Evolutionary conservation across 92 coral and sea anemone species (phyloP), one percentile per base, ranked within the genome.

Genomic region (Muricea muricata): DNA sequence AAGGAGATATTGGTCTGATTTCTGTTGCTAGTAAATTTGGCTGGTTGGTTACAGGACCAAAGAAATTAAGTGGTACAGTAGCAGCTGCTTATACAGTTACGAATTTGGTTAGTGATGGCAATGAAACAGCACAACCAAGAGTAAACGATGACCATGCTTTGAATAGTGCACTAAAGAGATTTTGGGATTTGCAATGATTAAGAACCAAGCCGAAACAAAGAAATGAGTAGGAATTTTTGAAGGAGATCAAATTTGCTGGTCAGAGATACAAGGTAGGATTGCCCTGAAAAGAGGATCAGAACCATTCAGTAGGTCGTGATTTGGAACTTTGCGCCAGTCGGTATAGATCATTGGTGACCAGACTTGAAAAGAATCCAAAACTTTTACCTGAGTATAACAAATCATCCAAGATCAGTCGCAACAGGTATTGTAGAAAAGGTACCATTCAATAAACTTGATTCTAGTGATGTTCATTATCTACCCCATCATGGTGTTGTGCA

Each of bases 351-450:
- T 83, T 87, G 25, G 86, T 81, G 81, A 31, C 74, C 46, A 78
- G 85, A 56, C 68, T 90, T 33, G 52, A 83, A 40, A 74, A 61
- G 48, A 73, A 90, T 56, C 89, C 81, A 28, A 71, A 90, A 41
- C 79, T 86, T 41, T 68, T 87, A 21, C 58, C 24, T 25, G 86
- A 86, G 41, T 90, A 86, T 68, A 87, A 86, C 75, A 82, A n/a
- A 84, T 90, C 13, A 90, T 87, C 60, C 61, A 86, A 75, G 91
- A 90, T 28, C 88, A 90, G 83, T 55, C 75, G 17, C 73, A 90
- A 75, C 46, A 58, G 2, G 88, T 47, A 90, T 90, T 15, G 84
- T 90, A 24, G 93, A 88, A 46, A 39, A 9, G 9, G 42, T 37
- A 4, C 42, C 42, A 4, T 4, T 37, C 42, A 9, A 37, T 30